Base-by-base conservation (phyloP, 2,113 vertebrate species). In the Brienomyrus longianalis region DNA sequence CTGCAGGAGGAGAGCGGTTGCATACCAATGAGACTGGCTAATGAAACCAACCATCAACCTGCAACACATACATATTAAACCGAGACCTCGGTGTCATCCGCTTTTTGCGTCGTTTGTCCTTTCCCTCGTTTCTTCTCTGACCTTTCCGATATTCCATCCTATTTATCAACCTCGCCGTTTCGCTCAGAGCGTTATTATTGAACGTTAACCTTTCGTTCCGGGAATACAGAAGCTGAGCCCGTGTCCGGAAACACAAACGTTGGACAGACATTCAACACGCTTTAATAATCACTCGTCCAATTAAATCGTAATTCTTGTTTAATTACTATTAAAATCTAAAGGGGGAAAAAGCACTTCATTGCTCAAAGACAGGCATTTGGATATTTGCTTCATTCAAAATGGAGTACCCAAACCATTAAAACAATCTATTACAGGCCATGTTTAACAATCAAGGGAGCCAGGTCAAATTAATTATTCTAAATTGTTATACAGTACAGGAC, bases 41-140 rank as follows among this genome's bases (percentile, higher is more conserved):
- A 99, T 99, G 98, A 99, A 99, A 99, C 98, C 98, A 98, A 97
- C 97, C 96, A 98, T 98, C 98, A 99, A 97, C 97, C 97, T 98
- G 96, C 97, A 98, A 97, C 97, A 98, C 97, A 97, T 97, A 98
- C 97, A 97, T 97, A 98, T 97, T 98, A 98, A 98, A 98, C 96
- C 95, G 97, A 96, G 97, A 97, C 97, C 97, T 96, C 95, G 66
- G 96, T 97, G 97, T 97, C 97, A 98, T 97, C 97, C 97, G 95
- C 96, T 97, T 97, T 98, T 97, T 97, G 97, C 97, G 97, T 97
- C 97, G 90, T 97, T 98, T 97, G 96, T 97, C 97, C 95, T 94
- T 95, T 94, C 95, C 94, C 94, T 95, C 90, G 90, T 95, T 96
- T 95, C 95, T 91, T 93, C 93, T 93, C 93, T 86, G 91, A 96